Evolutionary conservation across 2,113 vertebrate species (phyloP), one percentile per base, ranked within the genome.

Genomic region (Elaphurus davidianus): DNA sequence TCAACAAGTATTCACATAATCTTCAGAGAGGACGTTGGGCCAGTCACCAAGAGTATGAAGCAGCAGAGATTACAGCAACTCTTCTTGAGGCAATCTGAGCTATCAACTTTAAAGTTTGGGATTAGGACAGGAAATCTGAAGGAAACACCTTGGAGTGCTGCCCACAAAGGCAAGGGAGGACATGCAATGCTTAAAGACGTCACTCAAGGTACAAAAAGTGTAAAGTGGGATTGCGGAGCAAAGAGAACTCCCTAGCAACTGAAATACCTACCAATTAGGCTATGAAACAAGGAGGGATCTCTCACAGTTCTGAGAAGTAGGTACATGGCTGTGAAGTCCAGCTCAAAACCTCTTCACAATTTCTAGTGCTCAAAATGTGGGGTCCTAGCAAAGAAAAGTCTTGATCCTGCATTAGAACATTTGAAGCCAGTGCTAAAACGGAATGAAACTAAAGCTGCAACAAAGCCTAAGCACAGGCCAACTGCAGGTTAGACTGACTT

Each of bases 381-480:
- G 6, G 12, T 6, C 11, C n/a, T 84, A 43, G 13, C 28, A 50
- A 76, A 91, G 16, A 52, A 83, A 67, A 50, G 27, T 90, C 40
- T 67, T 82, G 76, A 82, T 59, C 50, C 47, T 82, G 33, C 54
- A 55, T 93, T 14, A 78, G 87, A 96, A 83, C 16, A 55, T 57
- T 30, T 90, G n/a, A 96, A 89, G 33, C 16, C 71, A 85, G 4
- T 43, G 40, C 47, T 71, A 25, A 87, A 84, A 86, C 15, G 27
- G 28, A 86, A 92, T 82, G 45, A 95, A 93, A 93, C 67, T 83
- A 84, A 95, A 82, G 27, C 30, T 95, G 36, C 52, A 82, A 62
- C 55, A 78, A 87, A 94, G 33, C 7, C 43, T 55, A 62, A 60
- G 40, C 33, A 57, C 16, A 83, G 40, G 81, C 64, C 81, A 87